Percentiles rank a stretch among this genome's conserved stretches.
Conservation (phyloP, 2,113 vertebrate genomes). For the Sitta europaea region DNA sequence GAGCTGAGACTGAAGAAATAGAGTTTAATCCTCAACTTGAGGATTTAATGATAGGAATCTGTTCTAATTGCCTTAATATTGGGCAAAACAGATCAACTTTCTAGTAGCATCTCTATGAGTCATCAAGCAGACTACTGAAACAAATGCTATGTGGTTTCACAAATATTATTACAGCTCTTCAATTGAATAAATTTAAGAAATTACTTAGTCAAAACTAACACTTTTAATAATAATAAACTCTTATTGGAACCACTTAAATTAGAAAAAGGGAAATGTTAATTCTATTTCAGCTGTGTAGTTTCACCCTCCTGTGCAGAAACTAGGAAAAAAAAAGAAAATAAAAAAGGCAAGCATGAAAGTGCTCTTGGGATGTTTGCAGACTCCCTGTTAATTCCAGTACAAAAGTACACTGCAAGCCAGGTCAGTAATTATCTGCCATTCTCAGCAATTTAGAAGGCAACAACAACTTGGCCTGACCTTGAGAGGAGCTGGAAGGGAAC, state of each 20-base stretch:
- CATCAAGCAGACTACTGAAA: not conserved
- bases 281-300: not conserved
- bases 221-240: not conserved
- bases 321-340: not conserved
- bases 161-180: not conserved
- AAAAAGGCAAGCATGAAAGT: not conserved
- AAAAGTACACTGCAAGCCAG: not conserved
- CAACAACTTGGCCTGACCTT: conserved; percentile 70
- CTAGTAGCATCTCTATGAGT: not conserved
- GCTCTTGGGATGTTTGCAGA: not conserved
- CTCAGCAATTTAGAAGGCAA: not conserved
- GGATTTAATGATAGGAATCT: not conserved
- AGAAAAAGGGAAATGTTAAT: not conserved
- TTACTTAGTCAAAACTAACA: not conserved
- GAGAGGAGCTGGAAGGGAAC: conserved; percentile 83
- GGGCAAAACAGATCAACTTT: not conserved
- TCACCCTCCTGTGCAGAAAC: not conserved
- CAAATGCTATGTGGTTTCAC: not conserved
- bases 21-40: not conserved
- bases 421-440: not conserved
- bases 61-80: not conserved
- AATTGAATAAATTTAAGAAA: not conserved
- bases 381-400: not conserved
- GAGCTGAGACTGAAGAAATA: not conserved
- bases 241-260: not conserved